phyloP scores from a whole-genome alignment of 2,888 invertebrate genomes.

The Polyploca ridens region DNA sequence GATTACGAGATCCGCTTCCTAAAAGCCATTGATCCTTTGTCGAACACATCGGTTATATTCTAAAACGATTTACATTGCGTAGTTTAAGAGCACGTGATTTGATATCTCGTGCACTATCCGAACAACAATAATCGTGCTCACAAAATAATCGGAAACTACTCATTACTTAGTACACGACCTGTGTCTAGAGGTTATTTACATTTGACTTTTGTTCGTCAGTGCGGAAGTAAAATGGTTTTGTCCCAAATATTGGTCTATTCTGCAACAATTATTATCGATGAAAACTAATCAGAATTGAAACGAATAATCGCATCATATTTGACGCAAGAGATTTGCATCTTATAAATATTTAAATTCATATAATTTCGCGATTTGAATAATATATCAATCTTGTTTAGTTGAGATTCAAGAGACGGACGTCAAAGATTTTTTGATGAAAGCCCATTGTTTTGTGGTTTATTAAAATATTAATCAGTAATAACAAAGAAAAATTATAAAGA shows the following conservation, averaged over 20 bases:
- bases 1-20: constrained; percentile 77
- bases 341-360: background rate
- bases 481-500: constrained; percentile 46
- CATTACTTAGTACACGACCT: constrained; percentile 58
- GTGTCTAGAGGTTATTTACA: constrained; percentile 79
- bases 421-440: background rate
- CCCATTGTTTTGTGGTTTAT: constrained; percentile 20
- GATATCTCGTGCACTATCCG: constrained; percentile 35
- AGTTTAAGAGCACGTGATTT: constrained; percentile 28
- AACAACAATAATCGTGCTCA: constrained; percentile 48
- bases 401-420: background rate
- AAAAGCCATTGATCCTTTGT: constrained; percentile 40
- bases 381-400: background rate
- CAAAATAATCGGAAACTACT: constrained; percentile 51
- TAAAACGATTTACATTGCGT: constrained; percentile 55
- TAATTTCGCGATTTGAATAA: background rate
- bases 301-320: background rate
- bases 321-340: background rate
- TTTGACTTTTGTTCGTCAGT: constrained; percentile 78
- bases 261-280: background rate
- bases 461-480: constrained; percentile 31
- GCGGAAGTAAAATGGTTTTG: constrained; percentile 76
- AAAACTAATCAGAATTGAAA: background rate
- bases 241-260: constrained; percentile 59
- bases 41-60: constrained; percentile 17